Evolutionary conservation across 35 echinoderm and acorn worm species (phyloP), one percentile per base, ranked within the genome.

Genomic region (Apostichopus parvimensis): DNA sequence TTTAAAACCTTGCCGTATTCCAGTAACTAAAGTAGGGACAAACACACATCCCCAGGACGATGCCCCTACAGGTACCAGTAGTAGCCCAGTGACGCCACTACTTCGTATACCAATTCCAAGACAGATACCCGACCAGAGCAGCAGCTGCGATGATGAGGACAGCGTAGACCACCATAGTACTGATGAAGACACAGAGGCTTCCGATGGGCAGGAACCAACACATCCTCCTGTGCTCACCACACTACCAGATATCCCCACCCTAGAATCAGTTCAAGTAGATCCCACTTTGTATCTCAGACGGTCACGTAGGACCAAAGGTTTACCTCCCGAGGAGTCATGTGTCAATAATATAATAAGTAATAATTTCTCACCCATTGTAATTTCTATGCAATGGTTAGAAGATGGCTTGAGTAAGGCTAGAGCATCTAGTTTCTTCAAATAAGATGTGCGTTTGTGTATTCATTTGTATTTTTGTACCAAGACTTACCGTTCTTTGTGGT

Each of bases 301-400:
- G 34, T 82, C 79, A 82, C 7, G 79, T 2, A 82, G 79, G 26
- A 57, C 79, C 21, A 53, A 82, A 82, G 28, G 52, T 17, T 82
- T 82, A 10, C 79, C 79, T 28, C 79, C 79, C 12, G 53, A 82
- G 52, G 79, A 18, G 21, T 7, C 52, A 55, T 45, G 79, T 8
- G 15, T 82, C 34, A 82, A 56, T 55, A 82, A 28, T 17, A 0
- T 82, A 57, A 82, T 17, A 56, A 5, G 14, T 9, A 82, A 82
- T 82, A 53, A 82, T 82, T 56, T 56, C 9, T 82, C 53, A 54
- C 79, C 79, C 6, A 55, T 82, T 82, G 0, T 54, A 17, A 82
- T 82, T 56, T 82, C 79, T 82, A 82, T 54, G 79, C 79, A 82
- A 82, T 82, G 79, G 79, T 82, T 82, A 54, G 79, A n/a, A 12